These are phyloP conservation scores for Meles meles DNA, from an alignment of 2,113 vertebrate species.

Conservation along the genomic window DNA sequence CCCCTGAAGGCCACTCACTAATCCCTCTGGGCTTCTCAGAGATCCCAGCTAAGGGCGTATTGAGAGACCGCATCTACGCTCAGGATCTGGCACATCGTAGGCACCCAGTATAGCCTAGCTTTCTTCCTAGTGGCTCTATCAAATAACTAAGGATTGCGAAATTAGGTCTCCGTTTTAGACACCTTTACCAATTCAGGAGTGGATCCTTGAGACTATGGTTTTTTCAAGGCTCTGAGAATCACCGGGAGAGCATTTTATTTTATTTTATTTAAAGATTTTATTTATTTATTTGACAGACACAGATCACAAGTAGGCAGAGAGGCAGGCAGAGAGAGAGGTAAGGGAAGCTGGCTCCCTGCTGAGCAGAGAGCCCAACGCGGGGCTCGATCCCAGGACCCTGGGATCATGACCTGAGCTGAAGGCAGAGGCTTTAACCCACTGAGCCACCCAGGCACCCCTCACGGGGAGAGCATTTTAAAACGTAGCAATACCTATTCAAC, in stretches of 20 bases:
- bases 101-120: rapidly evolving
- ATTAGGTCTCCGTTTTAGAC: neutral
- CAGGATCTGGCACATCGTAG: neutral
- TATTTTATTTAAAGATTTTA: too few species aligned
- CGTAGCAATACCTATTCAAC: neutral
- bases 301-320: too few species aligned
- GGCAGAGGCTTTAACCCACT: too few species aligned
- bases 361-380: too few species aligned
- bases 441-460: too few species aligned
- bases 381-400: too few species aligned
- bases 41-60: neutral
- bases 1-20: too few species aligned
- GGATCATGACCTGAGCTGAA: too few species aligned
- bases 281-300: too few species aligned
- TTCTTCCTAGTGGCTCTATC: neutral
- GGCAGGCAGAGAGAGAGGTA: too few species aligned
- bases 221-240: neutral
- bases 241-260: neutral
- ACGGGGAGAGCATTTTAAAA: neutral
- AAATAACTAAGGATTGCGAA: neutral
- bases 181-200: neutral
- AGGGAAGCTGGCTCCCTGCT: too few species aligned
- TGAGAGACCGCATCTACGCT: neutral
- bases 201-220: neutral
- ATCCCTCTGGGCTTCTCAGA: neutral